Conservation (phyloP, 1,140 invertebrate genomes). For the Cherax quadricarinatus region DNA sequence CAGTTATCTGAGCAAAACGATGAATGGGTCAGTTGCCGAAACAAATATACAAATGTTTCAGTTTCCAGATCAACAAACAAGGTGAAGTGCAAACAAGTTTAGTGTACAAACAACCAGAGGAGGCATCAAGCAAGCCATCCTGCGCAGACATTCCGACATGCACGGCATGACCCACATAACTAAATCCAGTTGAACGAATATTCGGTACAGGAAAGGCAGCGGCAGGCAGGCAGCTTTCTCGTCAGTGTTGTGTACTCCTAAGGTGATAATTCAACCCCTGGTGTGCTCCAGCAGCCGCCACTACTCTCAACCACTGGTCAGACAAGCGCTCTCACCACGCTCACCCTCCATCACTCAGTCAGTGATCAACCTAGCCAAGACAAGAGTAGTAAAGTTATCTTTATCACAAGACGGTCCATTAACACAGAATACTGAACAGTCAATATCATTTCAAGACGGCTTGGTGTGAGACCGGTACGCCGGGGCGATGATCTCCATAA, state of each 20-base stretch:
- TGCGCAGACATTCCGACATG: constrained; percentile 38
- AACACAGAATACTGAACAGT: too few species aligned
- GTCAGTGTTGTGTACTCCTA: background rate
- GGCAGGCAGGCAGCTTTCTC: background rate
- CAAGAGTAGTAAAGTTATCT: background rate
- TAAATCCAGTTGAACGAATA: constrained; percentile 45
- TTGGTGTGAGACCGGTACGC: too few species aligned
- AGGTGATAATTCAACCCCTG: background rate
- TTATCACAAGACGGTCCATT: too few species aligned
- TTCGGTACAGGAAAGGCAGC: background rate
- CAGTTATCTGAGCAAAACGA: too few species aligned
- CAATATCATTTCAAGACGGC: too few species aligned
- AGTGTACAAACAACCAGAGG: too few species aligned
- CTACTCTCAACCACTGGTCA: background rate
- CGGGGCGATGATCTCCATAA: too few species aligned
- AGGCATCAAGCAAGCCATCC: background rate
- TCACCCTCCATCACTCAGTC: background rate
- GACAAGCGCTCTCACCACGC: background rate
- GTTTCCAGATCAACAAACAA: too few species aligned
- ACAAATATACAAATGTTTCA: background rate
- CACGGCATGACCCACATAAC: constrained; percentile 41
- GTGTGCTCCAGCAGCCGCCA: background rate
- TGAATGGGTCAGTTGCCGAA: too few species aligned
- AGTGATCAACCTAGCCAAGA: background rate
- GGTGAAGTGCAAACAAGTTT: too few species aligned